Base-by-base conservation (phyloP, 2,888 invertebrate genomes). In the Cephus pygmeus region DNA sequence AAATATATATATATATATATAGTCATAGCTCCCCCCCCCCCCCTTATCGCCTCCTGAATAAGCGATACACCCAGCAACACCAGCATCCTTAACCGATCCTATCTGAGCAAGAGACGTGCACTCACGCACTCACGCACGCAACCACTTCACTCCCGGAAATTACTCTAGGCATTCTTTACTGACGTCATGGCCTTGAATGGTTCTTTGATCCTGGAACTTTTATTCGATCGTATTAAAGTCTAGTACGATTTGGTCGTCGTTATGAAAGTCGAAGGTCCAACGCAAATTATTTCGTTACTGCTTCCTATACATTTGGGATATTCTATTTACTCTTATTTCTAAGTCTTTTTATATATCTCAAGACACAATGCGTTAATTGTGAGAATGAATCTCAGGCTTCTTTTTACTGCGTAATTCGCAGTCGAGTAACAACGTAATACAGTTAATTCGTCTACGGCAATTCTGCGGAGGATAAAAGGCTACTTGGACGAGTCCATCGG, bases 161-260 rank as follows among this genome's bases (percentile, higher is more conserved):
- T 68, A 73, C 40, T 76, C 35, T 80, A 73, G 75, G 69, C 73
- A 75, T 77, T 83, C 78, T 73, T 73, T 73, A 11, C 73, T 79
- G 73, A 80, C 81, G 79, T 84, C 76, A 83, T 74, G 77, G 73
- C 78, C 82, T 84, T 81, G 77, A 81, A 78, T 76, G 76, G 78
- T 74, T 74, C 35, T 36, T 74, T 74, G 74, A 34, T 74, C 74
- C 71, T 34, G 15, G 31, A 71, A n/a, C 34, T 34, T 71, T 71
- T 30, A 56, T 56, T 56, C 56, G 56, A 56, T 23, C 56, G 56
- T 56, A 23, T 71, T 23, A 15, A 31, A 30, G 34, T n/a, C 6
- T 23, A 11, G 73, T n/a, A 73, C 34, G 73, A 30, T 31, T 73
- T n/a, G 73, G 15, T 74, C 11, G n/a, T 23, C 11, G 3, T 35